phyloP scores from a whole-genome alignment of 2,888 invertebrate genomes.

The Calliopum simillimum region DNA sequence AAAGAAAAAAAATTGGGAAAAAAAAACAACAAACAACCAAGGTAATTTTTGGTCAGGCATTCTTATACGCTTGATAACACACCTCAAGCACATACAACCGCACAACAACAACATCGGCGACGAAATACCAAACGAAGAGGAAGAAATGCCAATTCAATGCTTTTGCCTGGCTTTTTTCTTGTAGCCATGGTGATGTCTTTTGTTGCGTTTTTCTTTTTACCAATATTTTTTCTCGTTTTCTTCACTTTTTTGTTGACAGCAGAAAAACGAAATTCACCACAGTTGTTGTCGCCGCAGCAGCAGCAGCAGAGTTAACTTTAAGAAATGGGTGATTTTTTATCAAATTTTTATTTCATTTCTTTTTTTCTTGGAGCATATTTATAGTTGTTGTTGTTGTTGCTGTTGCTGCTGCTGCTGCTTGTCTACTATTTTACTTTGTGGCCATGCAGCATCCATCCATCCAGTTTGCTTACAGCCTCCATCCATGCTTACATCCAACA shows the following conservation, averaged over 20 bases:
- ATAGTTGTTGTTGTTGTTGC: neutral
- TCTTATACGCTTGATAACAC: conserved; percentile 55
- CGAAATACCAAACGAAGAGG: conserved; percentile 47
- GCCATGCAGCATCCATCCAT: conserved; percentile 4
- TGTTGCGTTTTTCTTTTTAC: too few species aligned
- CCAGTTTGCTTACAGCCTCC: neutral
- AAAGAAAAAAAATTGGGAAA: conserved; percentile 1
- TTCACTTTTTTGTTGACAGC: too few species aligned
- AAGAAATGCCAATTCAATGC: conserved; percentile 25
- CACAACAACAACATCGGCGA: conserved; percentile 27
- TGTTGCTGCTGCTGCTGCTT: neutral
- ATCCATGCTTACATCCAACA: conserved; percentile 9
- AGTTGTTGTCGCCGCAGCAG: too few species aligned
- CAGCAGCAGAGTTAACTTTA: too few species aligned
- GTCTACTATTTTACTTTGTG: neutral
- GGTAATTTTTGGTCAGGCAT: conserved; percentile 54
- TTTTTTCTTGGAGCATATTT: neutral
- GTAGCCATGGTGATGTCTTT: too few species aligned
- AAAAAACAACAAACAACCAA: conserved; percentile 22
- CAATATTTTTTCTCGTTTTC: too few species aligned
- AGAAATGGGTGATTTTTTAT: neutral
- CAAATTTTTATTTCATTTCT: neutral
- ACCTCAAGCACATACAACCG: conserved; percentile 46
- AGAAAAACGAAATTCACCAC: conserved; percentile 29
- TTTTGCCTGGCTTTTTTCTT: neutral